These are phyloP conservation scores for Hyaena hyaena DNA, from an alignment of 2,113 vertebrate genomes.

Conservation along the genomic window DNA sequence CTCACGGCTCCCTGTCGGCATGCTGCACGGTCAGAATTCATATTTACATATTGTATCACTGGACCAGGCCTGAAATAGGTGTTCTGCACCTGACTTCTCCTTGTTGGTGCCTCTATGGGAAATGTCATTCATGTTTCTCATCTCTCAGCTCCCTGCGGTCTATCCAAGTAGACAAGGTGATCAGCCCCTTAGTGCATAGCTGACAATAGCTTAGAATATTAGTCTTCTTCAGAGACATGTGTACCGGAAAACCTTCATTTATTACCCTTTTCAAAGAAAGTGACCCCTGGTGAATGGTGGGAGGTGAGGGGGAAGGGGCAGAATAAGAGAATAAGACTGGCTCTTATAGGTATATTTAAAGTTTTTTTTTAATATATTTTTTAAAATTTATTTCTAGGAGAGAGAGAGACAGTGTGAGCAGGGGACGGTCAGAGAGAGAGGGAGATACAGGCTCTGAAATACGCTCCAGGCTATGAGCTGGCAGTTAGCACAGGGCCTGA, in stretches of 20 bases:
- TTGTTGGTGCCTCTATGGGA: background rate
- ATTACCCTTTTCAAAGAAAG: background rate
- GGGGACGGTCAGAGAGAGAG: too few relatives aligned
- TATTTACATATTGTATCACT: background rate
- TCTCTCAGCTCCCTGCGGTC: background rate
- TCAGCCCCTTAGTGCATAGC: background rate
- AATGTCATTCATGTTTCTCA: background rate
- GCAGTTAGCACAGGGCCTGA: too few relatives aligned
- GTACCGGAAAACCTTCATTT: background rate
- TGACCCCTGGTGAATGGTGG: background rate
- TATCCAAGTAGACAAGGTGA: background rate
- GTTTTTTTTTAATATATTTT: too few relatives aligned
- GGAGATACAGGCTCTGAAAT: too few relatives aligned
- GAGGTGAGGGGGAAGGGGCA: background rate
- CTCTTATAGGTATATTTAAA: background rate
- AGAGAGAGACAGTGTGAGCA: too few relatives aligned
- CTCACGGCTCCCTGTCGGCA: background rate
- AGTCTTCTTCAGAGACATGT: background rate
- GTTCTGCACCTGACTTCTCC: background rate
- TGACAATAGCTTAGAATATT: background rate
- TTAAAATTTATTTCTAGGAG: too few relatives aligned
- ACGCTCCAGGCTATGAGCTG: too few relatives aligned
- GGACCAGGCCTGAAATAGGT: background rate
- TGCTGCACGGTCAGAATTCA: background rate
- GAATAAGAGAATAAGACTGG: background rate